These are phyloP conservation scores for Catamblyrhynchus diadema DNA, from an alignment of 2,797 vertebrate species.

Conservation along the genomic window DNA sequence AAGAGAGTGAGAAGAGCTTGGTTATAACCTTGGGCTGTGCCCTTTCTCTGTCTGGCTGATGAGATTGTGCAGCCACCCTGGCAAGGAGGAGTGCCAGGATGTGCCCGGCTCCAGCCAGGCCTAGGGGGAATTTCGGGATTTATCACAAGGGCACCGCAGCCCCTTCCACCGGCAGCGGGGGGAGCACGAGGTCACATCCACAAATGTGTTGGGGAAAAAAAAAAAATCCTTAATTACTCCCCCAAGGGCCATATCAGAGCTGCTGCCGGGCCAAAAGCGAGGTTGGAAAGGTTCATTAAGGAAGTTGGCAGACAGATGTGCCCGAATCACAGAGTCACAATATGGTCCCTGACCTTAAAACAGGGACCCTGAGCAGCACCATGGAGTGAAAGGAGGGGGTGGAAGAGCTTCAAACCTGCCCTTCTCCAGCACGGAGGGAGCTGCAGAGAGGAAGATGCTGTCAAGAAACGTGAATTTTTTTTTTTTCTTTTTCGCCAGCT, in stretches of 20 bases:
- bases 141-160: neutral
- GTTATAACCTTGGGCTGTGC: neutral
- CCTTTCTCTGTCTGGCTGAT: neutral
- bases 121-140: neutral
- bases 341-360: neutral
- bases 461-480: neutral
- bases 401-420: neutral
- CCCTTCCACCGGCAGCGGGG: neutral
- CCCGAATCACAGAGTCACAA: neutral
- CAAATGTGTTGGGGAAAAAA: neutral
- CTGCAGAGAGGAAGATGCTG: neutral
- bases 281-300: neutral
- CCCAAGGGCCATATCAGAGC: neutral
- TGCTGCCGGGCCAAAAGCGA: neutral
- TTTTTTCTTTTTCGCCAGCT: neutral
- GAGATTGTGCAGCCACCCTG: neutral
- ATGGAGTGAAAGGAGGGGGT: neutral
- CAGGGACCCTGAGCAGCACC: neutral
- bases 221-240: neutral
- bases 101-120: neutral
- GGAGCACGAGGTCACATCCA: neutral
- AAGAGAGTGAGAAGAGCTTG: neutral
- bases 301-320: constrained; percentile 5
- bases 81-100: neutral
- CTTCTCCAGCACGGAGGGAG: neutral